phyloP scores from a whole-genome alignment of 2,888 invertebrate species.

The Augiades crinisus region DNA sequence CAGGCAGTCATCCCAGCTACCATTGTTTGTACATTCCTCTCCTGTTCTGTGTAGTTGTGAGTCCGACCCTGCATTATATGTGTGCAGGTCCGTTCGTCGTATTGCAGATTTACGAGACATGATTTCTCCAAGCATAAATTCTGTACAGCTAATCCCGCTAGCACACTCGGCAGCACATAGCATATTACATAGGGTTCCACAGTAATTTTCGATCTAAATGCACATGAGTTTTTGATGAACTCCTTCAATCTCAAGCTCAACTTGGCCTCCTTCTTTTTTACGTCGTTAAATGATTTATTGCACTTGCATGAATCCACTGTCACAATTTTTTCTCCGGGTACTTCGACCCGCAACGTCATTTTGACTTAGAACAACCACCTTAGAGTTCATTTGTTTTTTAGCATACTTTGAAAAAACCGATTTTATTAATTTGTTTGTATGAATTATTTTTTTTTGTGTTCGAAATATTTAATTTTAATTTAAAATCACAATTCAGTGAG shows the following conservation, averaged over 20 bases:
- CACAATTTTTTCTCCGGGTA: slow-evolving; percentile 67
- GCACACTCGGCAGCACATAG: slow-evolving; percentile 84
- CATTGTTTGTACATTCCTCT: slow-evolving; percentile 70
- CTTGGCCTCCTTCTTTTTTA: slow-evolving; percentile 56
- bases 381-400: slow-evolving; percentile 58
- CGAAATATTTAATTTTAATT: slow-evolving; percentile 26
- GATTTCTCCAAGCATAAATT: slow-evolving; percentile 82
- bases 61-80: slow-evolving; percentile 72
- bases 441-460: slow-evolving; percentile 10
- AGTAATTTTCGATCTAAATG: slow-evolving; percentile 73
- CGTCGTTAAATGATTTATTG: slow-evolving; percentile 53
- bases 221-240: slow-evolving; percentile 65
- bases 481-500: slow-evolving; percentile 25
- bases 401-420: not conserved
- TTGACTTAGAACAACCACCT: slow-evolving; percentile 54
- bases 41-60: slow-evolving; percentile 62
- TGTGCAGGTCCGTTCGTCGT: slow-evolving; percentile 77
- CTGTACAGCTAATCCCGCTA: slow-evolving; percentile 83
- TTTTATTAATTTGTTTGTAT: slow-evolving; percentile 27
- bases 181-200: slow-evolving; percentile 86
- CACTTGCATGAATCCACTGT: slow-evolving; percentile 68
- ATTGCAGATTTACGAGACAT: slow-evolving; percentile 78
- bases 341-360: slow-evolving; percentile 76
- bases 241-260: slow-evolving; percentile 61
- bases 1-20: slow-evolving; percentile 82